Conservation (phyloP, 2,797 vertebrate species). For the Eleutherodactylus coqui region DNA sequence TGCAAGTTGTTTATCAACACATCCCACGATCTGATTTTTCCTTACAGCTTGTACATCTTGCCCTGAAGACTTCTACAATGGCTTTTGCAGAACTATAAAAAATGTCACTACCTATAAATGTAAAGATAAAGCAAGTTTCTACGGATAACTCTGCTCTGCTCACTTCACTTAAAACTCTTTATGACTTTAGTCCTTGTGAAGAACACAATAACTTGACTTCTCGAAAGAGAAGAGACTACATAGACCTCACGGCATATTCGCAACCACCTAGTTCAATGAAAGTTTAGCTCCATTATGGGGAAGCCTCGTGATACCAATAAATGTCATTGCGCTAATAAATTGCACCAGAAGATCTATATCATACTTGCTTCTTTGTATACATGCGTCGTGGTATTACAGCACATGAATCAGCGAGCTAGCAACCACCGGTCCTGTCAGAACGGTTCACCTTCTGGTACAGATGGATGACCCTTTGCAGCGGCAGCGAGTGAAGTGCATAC, state of each 20-base stretch:
- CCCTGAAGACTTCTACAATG: neutral
- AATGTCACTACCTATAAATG: neutral
- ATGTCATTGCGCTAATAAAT: constrained; percentile 36
- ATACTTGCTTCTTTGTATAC: constrained; percentile 20
- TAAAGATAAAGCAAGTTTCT: neutral
- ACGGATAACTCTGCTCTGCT: neutral
- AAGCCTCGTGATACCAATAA: neutral
- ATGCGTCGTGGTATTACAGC: neutral
- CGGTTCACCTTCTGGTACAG: constrained; percentile 13
- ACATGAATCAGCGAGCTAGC: constrained; percentile 8
- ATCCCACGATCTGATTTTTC: too few relatives aligned
- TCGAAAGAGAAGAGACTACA: neutral
- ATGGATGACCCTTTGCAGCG: constrained; percentile 31
- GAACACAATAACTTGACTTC: neutral
- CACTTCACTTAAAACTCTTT: neutral
- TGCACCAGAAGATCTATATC: constrained; percentile 20
- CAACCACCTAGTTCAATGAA: neutral
- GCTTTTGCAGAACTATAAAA: neutral
- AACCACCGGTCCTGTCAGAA: neutral
- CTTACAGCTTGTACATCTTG: neutral
- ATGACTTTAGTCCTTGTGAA: neutral
- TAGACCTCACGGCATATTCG: neutral
- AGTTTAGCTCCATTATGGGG: constrained; percentile 14
- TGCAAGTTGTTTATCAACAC: too few relatives aligned
- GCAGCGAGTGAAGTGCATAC: neutral